Evolutionary conservation across 2,113 vertebrate species (phyloP).

Genomic region (Phyllostomus discolor): DNA sequence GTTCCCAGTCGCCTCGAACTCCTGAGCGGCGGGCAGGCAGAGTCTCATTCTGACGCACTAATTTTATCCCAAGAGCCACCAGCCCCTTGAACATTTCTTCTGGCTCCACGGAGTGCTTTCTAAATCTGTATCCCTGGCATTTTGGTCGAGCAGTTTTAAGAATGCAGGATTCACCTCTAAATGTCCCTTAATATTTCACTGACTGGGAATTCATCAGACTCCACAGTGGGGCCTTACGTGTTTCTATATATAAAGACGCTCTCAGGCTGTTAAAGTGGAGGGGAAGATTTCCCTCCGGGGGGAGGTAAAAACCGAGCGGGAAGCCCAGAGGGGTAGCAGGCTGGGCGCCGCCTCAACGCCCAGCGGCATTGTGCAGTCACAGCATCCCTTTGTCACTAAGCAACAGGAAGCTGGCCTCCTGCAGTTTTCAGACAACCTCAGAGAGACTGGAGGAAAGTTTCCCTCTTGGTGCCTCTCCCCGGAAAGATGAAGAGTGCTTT

Average conservation of each 20-base stretch:
- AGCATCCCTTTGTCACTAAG: constrained; percentile 67
- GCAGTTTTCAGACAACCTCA: constrained; percentile 39
- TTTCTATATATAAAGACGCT: constrained; percentile 1
- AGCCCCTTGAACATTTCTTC: constrained; percentile 20
- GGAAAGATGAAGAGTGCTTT: constrained; percentile 68
- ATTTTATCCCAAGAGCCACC: constrained; percentile 31
- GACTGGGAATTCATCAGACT: not conserved
- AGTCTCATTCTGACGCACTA: constrained; percentile 6
- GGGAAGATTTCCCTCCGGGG: not conserved
- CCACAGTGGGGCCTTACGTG: not conserved
- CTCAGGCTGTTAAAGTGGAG: not conserved
- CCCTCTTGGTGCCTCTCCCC: constrained; percentile 43
- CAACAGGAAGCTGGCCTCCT: constrained; percentile 65
- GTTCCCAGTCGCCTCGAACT: not conserved
- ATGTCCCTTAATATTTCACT: constrained; percentile 43
- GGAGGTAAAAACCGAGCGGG: not conserved
- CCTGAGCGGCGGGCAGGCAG: not conserved
- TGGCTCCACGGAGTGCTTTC: constrained; percentile 25
- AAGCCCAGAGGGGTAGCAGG: constrained; percentile 1
- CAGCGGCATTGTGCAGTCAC: constrained; percentile 63
- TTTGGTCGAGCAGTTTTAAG: not conserved
- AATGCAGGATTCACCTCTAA: constrained; percentile 23
- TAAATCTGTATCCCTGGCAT: constrained; percentile 15
- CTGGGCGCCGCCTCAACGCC: constrained; percentile 7
- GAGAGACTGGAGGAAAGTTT: constrained; percentile 50